Conservation (phyloP, 2,113 vertebrate genomes). For the Puffinus mauretanicus region DNA sequence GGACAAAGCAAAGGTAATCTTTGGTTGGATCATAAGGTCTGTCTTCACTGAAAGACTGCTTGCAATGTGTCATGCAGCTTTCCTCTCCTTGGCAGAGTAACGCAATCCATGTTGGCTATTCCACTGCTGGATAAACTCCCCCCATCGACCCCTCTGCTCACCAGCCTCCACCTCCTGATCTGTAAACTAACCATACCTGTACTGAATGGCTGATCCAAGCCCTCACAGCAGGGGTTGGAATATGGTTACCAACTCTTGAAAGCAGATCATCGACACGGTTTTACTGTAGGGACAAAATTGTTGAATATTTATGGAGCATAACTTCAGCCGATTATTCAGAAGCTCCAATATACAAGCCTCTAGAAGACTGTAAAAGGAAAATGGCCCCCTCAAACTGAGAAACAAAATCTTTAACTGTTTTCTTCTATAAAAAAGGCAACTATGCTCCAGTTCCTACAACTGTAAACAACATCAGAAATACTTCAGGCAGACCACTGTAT, state of each 20-base stretch:
- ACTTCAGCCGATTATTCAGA: constrained; percentile 1
- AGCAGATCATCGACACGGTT: background rate
- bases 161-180: background rate
- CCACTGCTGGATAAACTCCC: background rate
- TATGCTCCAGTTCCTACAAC: background rate
- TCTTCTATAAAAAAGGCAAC: background rate
- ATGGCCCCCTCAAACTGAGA: background rate
- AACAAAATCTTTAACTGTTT: background rate
- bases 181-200: background rate
- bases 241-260: background rate
- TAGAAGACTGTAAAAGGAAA: background rate
- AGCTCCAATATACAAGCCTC: background rate
- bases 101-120: background rate
- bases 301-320: constrained; percentile 16
- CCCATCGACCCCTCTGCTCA: background rate
- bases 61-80: background rate
- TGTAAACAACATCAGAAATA: constrained; percentile 44
- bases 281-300: background rate
- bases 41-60: background rate
- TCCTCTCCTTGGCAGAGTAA: background rate
- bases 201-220: constrained; percentile 2
- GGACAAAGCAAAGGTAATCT: background rate
- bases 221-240: background rate
- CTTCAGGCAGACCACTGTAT: background rate
- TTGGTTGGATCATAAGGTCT: background rate